Evolutionary conservation across 2,888 invertebrate genomes (phyloP).

Genomic region (Candidula unifasciata): DNA sequence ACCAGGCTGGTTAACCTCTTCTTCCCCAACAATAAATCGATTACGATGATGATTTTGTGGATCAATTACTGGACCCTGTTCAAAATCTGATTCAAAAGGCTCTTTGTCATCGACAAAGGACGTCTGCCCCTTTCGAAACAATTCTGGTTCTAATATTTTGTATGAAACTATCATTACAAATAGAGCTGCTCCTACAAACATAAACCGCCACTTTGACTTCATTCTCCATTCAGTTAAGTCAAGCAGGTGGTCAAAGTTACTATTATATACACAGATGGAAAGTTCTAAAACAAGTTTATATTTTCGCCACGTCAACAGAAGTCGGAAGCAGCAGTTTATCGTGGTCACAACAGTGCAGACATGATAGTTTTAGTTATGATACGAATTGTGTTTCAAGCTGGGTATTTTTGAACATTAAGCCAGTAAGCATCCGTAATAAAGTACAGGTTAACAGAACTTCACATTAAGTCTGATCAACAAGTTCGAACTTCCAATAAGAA

Average conservation of each 20-base stretch:
- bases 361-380: too few relatives aligned
- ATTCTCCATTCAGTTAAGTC: constrained; percentile 21
- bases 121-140: constrained; percentile 1
- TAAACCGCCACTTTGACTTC: constrained; percentile 33
- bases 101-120: constrained; percentile 3
- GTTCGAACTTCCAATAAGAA: too few relatives aligned
- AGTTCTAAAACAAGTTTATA: too few relatives aligned
- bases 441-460: too few relatives aligned
- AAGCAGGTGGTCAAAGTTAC: background rate
- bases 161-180: constrained; percentile 43
- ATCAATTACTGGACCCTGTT: background rate
- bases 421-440: too few relatives aligned
- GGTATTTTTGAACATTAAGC: too few relatives aligned
- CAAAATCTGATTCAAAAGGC: background rate
- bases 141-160: constrained; percentile 43
- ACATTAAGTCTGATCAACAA: too few relatives aligned
- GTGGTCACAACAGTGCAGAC: too few relatives aligned
- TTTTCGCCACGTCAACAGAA: too few relatives aligned
- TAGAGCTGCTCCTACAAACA: constrained; percentile 39
- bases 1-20: background rate
- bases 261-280: background rate
- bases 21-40: background rate
- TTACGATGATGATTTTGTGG: constrained; percentile 16
- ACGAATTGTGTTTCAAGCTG: too few relatives aligned
- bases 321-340: too few relatives aligned